phyloP scores from a whole-genome alignment of 2,113 vertebrate species.

The Halichoerus grypus region DNA sequence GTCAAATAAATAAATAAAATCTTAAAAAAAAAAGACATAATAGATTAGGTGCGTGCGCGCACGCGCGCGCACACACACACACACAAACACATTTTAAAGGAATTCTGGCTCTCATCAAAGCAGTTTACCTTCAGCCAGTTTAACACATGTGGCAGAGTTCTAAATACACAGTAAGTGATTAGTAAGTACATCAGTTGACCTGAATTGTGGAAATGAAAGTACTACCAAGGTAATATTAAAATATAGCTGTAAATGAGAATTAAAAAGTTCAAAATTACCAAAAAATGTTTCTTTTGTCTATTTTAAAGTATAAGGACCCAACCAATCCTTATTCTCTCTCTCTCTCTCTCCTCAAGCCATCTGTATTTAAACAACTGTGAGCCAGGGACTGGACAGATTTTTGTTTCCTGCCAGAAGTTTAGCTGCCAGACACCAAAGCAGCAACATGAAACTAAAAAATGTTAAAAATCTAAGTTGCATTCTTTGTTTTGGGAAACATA shows the following conservation, averaged over 20 bases:
- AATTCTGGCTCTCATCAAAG: neutral
- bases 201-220: slow-evolving; percentile 37
- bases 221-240: slow-evolving; percentile 15
- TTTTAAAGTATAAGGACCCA: slow-evolving; percentile 19
- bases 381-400: neutral
- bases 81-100: neutral
- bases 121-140: slow-evolving; percentile 7
- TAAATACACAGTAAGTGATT: neutral
- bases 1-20: too few species aligned
- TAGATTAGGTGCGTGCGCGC: neutral
- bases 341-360: neutral
- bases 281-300: slow-evolving; percentile 2
- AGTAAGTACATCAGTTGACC: neutral
- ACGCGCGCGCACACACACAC: too few species aligned
- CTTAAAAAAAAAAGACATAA: too few species aligned
- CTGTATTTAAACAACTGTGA: neutral
- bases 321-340: neutral
- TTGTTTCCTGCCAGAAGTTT: slow-evolving; percentile 12
- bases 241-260: slow-evolving; percentile 15
- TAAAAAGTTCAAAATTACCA: neutral
- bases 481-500: neutral
- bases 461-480: neutral
- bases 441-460: neutral
- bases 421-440: slow-evolving; percentile 1
- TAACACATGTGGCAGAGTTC: neutral